Percentiles rank a stretch among this genome's conserved stretches.
Evolutionary conservation across 2,113 vertebrate species (phyloP).

Genomic region (Hyperopisus bebe): DNA sequence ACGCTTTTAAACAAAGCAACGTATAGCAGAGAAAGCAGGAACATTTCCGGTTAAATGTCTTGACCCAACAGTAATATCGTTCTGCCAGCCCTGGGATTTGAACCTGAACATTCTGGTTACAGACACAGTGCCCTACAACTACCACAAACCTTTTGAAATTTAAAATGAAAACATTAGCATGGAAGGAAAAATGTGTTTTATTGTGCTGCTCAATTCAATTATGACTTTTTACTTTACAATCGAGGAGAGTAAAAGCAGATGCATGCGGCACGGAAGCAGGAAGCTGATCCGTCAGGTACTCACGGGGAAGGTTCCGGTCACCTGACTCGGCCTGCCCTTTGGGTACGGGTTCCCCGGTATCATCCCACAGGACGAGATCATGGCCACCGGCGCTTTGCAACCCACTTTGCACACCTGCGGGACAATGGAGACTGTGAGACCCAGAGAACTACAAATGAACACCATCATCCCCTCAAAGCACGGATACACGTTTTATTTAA

Average conservation of each 20-base stretch:
- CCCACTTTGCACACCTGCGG: conserved; percentile 86
- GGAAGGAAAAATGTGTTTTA: background rate
- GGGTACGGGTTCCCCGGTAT: conserved; percentile 97
- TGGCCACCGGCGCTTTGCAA: conserved; percentile 93
- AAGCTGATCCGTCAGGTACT: conserved; percentile 40
- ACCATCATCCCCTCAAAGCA: background rate
- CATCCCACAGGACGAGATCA: conserved; percentile 96
- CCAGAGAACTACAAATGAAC: background rate
- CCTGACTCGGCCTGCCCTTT: conserved; percentile 89
- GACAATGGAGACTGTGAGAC: background rate
- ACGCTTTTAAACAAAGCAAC: background rate
- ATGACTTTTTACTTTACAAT: background rate
- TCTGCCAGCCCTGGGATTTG: background rate
- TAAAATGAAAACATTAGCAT: background rate
- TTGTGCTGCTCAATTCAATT: background rate
- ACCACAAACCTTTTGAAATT: background rate
- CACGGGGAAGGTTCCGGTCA: conserved; percentile 90
- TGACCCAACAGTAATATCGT: background rate
- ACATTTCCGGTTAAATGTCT: background rate
- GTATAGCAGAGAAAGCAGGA: background rate
- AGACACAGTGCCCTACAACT: background rate
- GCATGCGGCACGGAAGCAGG: background rate
- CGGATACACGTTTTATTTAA: background rate
- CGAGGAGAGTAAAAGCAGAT: background rate
- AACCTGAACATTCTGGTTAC: background rate